Conservation (phyloP, 2,113 vertebrate species). For the Daubentonia madagascariensis region DNA sequence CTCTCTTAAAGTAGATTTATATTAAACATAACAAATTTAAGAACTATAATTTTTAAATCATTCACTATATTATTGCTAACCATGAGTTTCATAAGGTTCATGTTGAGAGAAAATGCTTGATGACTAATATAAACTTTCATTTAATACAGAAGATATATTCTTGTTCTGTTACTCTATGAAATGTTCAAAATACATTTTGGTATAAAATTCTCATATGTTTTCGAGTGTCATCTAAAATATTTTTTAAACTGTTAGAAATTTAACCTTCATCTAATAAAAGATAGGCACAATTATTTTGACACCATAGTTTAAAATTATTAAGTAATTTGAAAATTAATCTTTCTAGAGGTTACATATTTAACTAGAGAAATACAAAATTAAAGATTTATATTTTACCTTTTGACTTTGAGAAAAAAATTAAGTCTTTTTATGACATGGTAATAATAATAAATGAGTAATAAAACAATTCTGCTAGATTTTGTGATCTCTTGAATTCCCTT, state of each 20-base stretch:
- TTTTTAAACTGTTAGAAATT: neutral
- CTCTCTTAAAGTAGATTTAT: neutral
- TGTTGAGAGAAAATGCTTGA: neutral
- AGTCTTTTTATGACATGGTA: neutral
- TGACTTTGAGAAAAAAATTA: neutral
- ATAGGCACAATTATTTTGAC: neutral
- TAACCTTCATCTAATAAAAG: neutral
- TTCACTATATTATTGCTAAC: neutral
- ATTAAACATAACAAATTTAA: neutral
- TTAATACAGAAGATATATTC: neutral
- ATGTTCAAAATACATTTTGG: neutral
- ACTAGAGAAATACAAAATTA: neutral
- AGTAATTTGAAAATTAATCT: neutral
- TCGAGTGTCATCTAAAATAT: neutral
- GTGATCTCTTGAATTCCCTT: neutral
- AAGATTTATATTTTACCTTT: neutral
- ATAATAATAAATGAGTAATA: neutral
- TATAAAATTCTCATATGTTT: neutral
- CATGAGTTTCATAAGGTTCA: neutral
- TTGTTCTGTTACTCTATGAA: neutral
- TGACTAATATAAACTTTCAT: slow-evolving; percentile 3
- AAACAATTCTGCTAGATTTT: neutral
- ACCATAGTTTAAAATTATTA: neutral
- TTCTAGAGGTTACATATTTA: neutral
- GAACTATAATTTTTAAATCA: neutral